Evolutionary conservation across 1,140 invertebrate genomes (phyloP).

Genomic region (Cataglyphis hispanica): DNA sequence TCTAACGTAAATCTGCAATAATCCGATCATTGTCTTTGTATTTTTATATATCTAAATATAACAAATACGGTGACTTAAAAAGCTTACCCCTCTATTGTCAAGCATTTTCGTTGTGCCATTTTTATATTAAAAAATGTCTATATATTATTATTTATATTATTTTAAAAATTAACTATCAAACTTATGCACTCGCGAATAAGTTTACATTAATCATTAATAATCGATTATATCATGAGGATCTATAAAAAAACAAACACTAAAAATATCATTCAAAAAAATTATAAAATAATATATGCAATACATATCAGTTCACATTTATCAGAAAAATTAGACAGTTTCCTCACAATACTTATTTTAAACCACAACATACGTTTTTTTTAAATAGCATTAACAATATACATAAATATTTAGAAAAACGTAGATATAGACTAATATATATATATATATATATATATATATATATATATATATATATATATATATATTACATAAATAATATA

Average conservation of each 20-base stretch:
- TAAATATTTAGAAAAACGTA: background rate
- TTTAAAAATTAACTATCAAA: conserved; percentile 8
- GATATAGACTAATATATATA: background rate
- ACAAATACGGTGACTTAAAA: background rate
- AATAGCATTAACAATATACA: background rate
- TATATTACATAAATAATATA: no score
- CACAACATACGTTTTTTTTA: background rate
- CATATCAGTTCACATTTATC: background rate
- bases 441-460: background rate
- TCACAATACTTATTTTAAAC: background rate
- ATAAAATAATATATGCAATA: conserved; percentile 2
- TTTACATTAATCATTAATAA: background rate
- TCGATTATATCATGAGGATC: background rate
- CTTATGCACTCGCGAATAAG: background rate
- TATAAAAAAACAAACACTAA: background rate
- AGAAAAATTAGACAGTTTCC: background rate
- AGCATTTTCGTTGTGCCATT: conserved; percentile 50
- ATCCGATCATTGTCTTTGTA: background rate
- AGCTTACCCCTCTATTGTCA: conserved; percentile 74
- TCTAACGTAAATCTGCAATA: conserved; percentile 91
- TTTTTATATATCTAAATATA: background rate
- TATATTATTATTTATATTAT: conserved; percentile 19
- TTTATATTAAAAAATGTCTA: conserved; percentile 46
- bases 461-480: background rate
- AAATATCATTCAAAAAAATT: background rate